Evolutionary conservation across 2,888 invertebrate genomes (phyloP).

Genomic region (Pandemis heparana): DNA sequence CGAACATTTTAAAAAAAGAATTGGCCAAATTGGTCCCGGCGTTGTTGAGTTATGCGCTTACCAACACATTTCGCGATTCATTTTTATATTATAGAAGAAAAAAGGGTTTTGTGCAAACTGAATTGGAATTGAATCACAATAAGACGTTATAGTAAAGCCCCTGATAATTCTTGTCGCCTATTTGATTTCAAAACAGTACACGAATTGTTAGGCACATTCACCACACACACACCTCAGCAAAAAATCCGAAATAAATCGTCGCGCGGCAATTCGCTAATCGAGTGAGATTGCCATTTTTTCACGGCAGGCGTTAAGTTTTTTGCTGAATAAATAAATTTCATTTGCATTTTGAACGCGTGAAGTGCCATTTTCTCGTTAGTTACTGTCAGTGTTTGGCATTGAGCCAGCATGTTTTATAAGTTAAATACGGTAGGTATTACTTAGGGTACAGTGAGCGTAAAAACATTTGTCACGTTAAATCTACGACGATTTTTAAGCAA

Average conservation of each 20-base stretch:
- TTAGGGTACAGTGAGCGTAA: background rate
- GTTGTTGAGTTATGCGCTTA: too few species aligned
- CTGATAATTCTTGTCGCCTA: too few species aligned
- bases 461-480: background rate
- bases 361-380: conserved; percentile 25
- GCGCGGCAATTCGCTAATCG: conserved; percentile 22
- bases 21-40: too few species aligned
- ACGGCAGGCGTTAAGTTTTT: conserved; percentile 28
- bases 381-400: conserved; percentile 13
- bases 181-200: too few species aligned
- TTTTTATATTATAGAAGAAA: too few species aligned
- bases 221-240: background rate
- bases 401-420: conserved; percentile 19
- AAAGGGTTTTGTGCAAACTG: too few species aligned
- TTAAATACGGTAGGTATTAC: background rate
- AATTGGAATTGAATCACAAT: too few species aligned
- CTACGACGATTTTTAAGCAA: too few species aligned
- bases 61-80: too few species aligned
- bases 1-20: too few species aligned
- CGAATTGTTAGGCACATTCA: too few species aligned
- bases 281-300: conserved; percentile 30
- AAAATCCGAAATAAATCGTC: background rate
- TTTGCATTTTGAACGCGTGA: conserved; percentile 26
- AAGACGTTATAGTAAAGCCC: too few species aligned
- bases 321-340: conserved; percentile 33